Evolutionary conservation across 2,797 vertebrate genomes (phyloP), one percentile per base, ranked within the genome.

Genomic region (Cossypha dichroa): DNA sequence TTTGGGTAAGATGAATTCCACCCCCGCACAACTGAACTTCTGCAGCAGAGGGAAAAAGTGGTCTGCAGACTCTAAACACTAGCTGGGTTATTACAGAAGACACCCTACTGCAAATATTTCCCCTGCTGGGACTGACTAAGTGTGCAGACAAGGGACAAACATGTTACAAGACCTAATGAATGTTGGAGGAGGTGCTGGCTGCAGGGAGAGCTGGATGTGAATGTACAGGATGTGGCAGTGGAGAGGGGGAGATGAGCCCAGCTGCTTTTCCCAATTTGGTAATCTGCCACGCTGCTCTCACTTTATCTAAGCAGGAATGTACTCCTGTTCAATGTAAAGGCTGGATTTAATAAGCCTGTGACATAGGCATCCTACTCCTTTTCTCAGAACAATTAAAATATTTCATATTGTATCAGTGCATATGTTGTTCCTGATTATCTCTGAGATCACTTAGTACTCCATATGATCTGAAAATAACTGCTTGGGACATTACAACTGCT

Each of bases 331-430:
- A 80, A 58, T 72, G 81, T 83, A 94, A 93, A 91, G 78, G 48
- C 69, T 62, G 12, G 90, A 75, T 94, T 88, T 86, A 66, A 14
- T 56, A 83, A 68, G 31, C 43, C 49, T 74, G 9, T 85, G 72
- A 90, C 76, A 88, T 54, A 0, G 3, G 22, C 76, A 93, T 94
- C 54, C 73, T 75, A 81, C 46, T 90, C 22, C 31, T 93, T 31
- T 90, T 91, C 81, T 80, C 29, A 38, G 90, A 96, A 91, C 64
- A 95, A 81, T 91, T 94, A 77, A 91, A 80, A 55, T 81, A 78
- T 84, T 93, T 80, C 34, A 23, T 64, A 68, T 90, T 75, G 75
- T 93, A 80, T 70, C 49, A 54, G 34, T 36, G 28, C 54, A 43
- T 94, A 72, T 83, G 58, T 80, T 88, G 49, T 51, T 94, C 75